Conservation (phyloP, 2,113 vertebrate genomes). For the Muntiacus reevesi region DNA sequence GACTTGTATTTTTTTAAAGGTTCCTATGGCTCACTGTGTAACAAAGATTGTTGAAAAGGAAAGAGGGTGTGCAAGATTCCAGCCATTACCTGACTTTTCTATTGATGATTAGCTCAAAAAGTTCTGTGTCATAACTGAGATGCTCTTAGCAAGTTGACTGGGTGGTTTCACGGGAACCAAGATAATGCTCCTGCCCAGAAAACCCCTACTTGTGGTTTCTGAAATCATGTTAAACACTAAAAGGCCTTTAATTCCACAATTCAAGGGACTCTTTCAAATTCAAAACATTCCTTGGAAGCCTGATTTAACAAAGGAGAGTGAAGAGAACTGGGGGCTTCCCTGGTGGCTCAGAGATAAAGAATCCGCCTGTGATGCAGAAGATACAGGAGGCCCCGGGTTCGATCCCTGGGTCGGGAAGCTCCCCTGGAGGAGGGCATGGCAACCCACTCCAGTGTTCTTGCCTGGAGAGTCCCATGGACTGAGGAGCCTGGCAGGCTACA, state of each 20-base stretch:
- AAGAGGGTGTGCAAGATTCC: neutral
- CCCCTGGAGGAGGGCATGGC: neutral
- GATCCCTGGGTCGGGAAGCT: rapidly evolving
- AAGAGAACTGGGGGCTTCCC: neutral
- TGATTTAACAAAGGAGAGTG: neutral
- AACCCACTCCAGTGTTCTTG: neutral
- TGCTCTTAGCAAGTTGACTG: neutral
- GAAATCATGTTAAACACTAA: neutral
- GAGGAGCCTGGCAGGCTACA: neutral
- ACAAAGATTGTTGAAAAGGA: neutral
- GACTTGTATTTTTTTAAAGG: neutral
- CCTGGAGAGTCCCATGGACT: neutral
- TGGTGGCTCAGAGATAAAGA: neutral
- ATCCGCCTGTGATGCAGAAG: neutral
- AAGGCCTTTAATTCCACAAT: neutral
- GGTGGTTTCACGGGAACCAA: neutral
- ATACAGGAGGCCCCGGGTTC: neutral
- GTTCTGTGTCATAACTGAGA: neutral
- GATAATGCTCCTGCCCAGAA: neutral
- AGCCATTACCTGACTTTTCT: neutral
- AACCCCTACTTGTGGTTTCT: neutral
- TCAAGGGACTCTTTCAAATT: slow-evolving; percentile 21
- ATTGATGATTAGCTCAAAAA: neutral
- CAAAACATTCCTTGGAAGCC: neutral
- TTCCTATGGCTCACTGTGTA: neutral